Evolutionary conservation across 1,140 invertebrate genomes (phyloP).

Genomic region (Geopemphigus sp.): DNA sequence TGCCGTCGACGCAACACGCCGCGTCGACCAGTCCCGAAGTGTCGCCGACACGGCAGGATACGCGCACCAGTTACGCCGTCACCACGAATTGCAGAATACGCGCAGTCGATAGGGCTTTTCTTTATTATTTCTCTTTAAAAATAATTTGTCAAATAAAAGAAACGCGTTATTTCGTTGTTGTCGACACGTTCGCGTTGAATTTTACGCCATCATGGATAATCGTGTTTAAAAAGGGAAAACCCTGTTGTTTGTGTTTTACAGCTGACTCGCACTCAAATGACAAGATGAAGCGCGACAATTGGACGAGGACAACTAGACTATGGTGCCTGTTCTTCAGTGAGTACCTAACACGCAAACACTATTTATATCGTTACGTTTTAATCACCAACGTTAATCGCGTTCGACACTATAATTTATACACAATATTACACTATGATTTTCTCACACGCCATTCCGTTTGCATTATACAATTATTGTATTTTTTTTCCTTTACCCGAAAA

Average conservation of each 20-base stretch:
- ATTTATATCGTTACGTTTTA: background rate
- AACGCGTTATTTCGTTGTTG: no score
- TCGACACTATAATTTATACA: background rate
- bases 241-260: conserved; percentile 35
- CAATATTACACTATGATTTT: background rate
- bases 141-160: no score
- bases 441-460: background rate
- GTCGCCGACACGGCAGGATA: no score
- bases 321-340: conserved; percentile 24
- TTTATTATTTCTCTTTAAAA: no score
- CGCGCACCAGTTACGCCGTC: no score
- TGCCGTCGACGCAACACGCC: no score
- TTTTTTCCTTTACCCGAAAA: background rate
- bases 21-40: no score
- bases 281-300: conserved; percentile 40
- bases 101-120: no score
- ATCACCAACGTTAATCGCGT: background rate
- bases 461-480: no score
- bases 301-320: background rate
- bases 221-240: background rate
- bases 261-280: conserved; percentile 32
- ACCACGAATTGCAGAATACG: no score
- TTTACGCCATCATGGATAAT: background rate
- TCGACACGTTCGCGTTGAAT: background rate
- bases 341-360: background rate